phyloP scores from a whole-genome alignment of 2,888 invertebrate genomes.

The Sesia apiformis region DNA sequence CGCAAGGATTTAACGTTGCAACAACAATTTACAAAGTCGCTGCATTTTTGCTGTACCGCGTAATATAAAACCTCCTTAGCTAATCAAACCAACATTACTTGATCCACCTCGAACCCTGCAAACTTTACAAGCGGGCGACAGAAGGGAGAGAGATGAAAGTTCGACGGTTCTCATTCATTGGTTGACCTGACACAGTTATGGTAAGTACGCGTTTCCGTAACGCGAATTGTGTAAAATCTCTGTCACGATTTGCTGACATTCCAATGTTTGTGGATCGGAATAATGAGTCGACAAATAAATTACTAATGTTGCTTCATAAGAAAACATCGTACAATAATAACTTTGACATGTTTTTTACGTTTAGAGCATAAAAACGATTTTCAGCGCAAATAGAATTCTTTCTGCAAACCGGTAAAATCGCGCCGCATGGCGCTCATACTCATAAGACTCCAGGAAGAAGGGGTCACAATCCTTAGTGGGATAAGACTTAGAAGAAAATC shows the following conservation, averaged over 20 bases:
- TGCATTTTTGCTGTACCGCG: slow-evolving; percentile 34
- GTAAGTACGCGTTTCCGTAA: slow-evolving; percentile 6
- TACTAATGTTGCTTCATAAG: no score
- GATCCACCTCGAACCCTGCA: not conserved
- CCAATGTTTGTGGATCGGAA: not conserved
- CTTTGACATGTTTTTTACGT: no score
- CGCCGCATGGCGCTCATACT: no score
- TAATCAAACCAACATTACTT: slow-evolving; percentile 20
- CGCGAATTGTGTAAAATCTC: slow-evolving; percentile 10
- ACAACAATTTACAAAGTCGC: slow-evolving; percentile 29
- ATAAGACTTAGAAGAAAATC: no score
- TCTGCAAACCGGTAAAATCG: no score
- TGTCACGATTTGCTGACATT: slow-evolving; percentile 7
- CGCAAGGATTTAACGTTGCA: slow-evolving; percentile 33
- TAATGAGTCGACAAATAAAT: not conserved
- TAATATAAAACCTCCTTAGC: slow-evolving; percentile 29
- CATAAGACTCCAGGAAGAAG: no score
- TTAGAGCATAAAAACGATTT: no score
- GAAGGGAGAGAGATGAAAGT: not conserved
- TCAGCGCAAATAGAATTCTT: no score
- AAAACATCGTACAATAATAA: no score
- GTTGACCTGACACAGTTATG: slow-evolving; percentile 3
- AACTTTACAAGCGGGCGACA: not conserved
- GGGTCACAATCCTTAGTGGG: no score
- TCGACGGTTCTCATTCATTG: not conserved